phyloP scores from a whole-genome alignment of 2,113 vertebrate species.

The Cebidichthys violaceus region DNA sequence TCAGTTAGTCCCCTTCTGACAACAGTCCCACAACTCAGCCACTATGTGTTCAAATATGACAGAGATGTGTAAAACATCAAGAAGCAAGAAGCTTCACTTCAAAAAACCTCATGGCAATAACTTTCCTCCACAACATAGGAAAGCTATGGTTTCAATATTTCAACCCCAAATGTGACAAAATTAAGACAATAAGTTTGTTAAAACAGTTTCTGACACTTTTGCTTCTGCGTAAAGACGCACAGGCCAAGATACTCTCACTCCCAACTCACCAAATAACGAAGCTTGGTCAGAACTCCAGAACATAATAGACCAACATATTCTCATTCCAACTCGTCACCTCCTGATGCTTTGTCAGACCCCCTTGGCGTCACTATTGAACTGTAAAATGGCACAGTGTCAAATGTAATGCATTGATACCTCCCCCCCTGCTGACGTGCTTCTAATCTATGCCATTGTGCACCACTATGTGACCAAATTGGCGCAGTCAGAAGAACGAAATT shows the following conservation, averaged over 20 bases:
- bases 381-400: background rate
- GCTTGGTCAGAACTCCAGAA: too few relatives aligned
- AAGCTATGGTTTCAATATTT: background rate
- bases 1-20: conserved; percentile 82
- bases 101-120: background rate
- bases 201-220: background rate
- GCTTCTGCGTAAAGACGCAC: background rate
- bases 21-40: conserved; percentile 66
- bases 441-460: background rate
- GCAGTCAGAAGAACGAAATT: background rate
- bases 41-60: conserved; percentile 39
- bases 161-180: background rate
- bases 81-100: background rate
- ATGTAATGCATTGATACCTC: background rate
- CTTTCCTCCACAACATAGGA: background rate
- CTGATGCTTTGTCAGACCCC: too few relatives aligned
- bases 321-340: too few relatives aligned
- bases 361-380: too few relatives aligned
- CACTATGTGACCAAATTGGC: background rate
- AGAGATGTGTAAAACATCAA: conserved; percentile 14
- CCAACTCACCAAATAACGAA: too few relatives aligned
- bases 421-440: background rate
- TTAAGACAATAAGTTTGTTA: too few relatives aligned
- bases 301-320: too few relatives aligned
- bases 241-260: too few relatives aligned